phyloP scores from a whole-genome alignment of 1,140 invertebrate genomes.

The Lepidurus apus region DNA sequence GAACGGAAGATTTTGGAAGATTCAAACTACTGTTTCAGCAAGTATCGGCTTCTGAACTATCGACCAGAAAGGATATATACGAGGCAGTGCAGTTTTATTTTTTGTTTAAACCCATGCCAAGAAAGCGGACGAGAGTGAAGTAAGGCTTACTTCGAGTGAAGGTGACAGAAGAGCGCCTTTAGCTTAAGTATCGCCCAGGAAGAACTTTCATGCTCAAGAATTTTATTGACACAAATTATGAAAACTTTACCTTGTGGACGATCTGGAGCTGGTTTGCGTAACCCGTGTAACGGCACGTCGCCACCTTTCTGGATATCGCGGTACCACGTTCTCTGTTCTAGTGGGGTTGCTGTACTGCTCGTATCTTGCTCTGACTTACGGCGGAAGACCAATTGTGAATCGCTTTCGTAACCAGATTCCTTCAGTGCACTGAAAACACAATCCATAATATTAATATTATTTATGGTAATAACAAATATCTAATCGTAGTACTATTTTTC shows the following conservation, averaged over 20 bases:
- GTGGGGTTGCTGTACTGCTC: constrained; percentile 63
- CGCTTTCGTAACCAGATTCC: constrained; percentile 83
- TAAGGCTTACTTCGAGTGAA: neutral
- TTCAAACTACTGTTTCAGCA: constrained; percentile 16
- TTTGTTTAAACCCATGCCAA: too few relatives aligned
- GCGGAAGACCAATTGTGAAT: constrained; percentile 77
- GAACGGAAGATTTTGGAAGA: constrained; percentile 16
- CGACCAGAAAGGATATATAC: neutral
- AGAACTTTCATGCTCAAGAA: neutral
- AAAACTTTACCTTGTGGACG: constrained; percentile 65
- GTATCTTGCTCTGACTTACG: constrained; percentile 54
- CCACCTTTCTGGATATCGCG: constrained; percentile 81
- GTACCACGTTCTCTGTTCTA: constrained; percentile 74
- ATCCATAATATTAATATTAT: neutral
- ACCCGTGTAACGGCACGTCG: constrained; percentile 80
- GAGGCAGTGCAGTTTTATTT: too few relatives aligned
- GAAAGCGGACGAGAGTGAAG: too few relatives aligned
- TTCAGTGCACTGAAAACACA: constrained; percentile 62
- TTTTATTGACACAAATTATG: constrained; percentile 30
- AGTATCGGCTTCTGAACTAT: neutral
- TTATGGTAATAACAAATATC: neutral
- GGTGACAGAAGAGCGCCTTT: neutral
- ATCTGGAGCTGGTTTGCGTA: constrained; percentile 80
- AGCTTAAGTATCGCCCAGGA: neutral
- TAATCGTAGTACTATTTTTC: too few relatives aligned